Evolutionary conservation across 2,888 invertebrate genomes (phyloP), one percentile per base, ranked within the genome.

Genomic region (Cataglyphis cursor): DNA sequence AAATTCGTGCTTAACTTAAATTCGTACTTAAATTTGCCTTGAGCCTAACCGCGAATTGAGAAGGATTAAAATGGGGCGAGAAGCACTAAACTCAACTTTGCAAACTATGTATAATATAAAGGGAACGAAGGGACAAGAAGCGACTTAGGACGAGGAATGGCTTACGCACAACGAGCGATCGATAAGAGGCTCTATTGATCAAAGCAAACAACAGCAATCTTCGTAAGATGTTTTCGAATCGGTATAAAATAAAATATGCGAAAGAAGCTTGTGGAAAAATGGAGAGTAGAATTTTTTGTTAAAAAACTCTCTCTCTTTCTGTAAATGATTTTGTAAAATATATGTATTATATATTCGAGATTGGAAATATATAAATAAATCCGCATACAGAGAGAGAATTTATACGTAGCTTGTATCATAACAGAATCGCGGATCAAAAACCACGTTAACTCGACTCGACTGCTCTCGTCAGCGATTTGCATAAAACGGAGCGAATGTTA

Each of bases 401-500:
- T 10, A 24, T n/a, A 41, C 28, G 28, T 28, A 70, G 28, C 28
- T 66, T 73, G 24, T 31, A 28, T 61, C 12, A n/a, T 24, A 51
- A 18, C 48, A 12, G 66, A 73, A 9, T 38, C 59, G 78, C n/a
- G 54, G 28, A 66, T 66, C 57, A 18, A 44, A 31, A 31, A 31
- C 41, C n/a, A 28, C n/a, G 76, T 76, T 66, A 78, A 78, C 44
- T 76, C 41, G 24, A 24, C 64, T 38, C 64, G 51, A 80, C 44
- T 80, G 72, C 44, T 21, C n/a, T 12, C 54, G 24, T 76, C 59
- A 35, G 44, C 73, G 74, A 73, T 72, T 80, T 80, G 59, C 73
- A 73, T 59, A 80, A 80, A 80, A 73, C 78, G 59, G 18, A 44
- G 78, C 41, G 59, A 72, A 59, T 24, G 78, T 80, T 80, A 44